These are phyloP conservation scores for Macroteleia sp. DNA, from an alignment of 2,888 invertebrate species.

Conservation along the genomic window DNA sequence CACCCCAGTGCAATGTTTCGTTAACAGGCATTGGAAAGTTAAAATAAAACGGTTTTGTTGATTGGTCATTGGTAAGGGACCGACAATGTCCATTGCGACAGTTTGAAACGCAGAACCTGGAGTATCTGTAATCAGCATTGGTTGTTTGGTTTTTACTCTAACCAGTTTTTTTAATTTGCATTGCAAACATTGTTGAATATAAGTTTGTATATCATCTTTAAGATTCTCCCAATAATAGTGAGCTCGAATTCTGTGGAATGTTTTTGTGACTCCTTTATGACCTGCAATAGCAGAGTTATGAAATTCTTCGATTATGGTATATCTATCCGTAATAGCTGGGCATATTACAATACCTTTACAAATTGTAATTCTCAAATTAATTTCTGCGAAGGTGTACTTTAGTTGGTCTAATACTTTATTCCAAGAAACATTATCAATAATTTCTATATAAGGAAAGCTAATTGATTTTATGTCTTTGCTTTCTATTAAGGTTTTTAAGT, in stretches of 20 bases:
- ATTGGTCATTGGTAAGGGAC: conserved; percentile 51
- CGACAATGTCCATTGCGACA: conserved; percentile 60
- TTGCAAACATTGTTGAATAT: conserved; percentile 43
- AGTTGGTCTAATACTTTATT: too few species aligned
- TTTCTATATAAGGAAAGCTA: too few species aligned
- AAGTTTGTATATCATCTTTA: conserved; percentile 53
- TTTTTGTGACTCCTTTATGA: conserved; percentile 3
- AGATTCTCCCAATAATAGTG: conserved; percentile 34
- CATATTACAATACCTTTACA: neutral
- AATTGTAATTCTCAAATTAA: too few species aligned
- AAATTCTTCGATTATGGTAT: neutral
- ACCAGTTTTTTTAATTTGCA: conserved; percentile 61
- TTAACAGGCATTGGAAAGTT: conserved; percentile 17
- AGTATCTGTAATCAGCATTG: conserved; percentile 63
- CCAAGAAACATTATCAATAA: too few species aligned
- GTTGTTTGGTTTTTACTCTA: conserved; percentile 40
- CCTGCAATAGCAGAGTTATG: neutral
- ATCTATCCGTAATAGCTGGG: neutral
- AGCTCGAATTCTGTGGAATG: neutral
- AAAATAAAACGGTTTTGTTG: conserved; percentile 53
- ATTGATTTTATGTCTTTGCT: too few species aligned
- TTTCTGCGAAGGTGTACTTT: too few species aligned
- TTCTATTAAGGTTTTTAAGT: too few species aligned
- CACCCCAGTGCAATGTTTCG: neutral
- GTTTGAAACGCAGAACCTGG: conserved; percentile 44